Conservation (phyloP, 2,888 invertebrate genomes). For the Panzeria rudis region DNA sequence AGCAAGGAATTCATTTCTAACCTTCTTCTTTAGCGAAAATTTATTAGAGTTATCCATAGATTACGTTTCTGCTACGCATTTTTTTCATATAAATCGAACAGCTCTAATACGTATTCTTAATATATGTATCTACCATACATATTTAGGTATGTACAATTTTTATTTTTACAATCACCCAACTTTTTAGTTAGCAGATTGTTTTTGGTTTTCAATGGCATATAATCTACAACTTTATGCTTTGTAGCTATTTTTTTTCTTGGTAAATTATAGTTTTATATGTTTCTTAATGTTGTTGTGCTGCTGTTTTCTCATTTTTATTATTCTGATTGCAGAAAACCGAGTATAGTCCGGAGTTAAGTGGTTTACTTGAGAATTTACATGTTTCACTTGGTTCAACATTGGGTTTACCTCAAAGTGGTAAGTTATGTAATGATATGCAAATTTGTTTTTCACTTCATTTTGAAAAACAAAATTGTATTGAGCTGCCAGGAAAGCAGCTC, state of each 20-base stretch:
- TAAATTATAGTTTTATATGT: slow-evolving; percentile 68
- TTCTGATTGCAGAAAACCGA: slow-evolving; percentile 79
- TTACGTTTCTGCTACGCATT: no score
- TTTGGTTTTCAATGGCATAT: slow-evolving; percentile 24
- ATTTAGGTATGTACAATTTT: background rate
- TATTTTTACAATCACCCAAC: background rate
- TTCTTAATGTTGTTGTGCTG: slow-evolving; percentile 62
- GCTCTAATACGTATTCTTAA: no score
- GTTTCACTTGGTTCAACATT: slow-evolving; percentile 82
- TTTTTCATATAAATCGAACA: no score
- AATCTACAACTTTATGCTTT: slow-evolving; percentile 23
- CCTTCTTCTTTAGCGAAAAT: no score
- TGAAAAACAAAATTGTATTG: slow-evolving; percentile 39
- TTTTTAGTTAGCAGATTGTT: slow-evolving; percentile 45
- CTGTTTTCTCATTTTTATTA: slow-evolving; percentile 57
- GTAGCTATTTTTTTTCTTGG: slow-evolving; percentile 24
- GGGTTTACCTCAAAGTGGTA: slow-evolving; percentile 83
- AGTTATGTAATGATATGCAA: slow-evolving; percentile 74
- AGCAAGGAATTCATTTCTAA: no score
- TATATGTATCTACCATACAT: background rate
- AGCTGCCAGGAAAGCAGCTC: slow-evolving; percentile 14
- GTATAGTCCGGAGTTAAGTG: slow-evolving; percentile 82
- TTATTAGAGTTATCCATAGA: no score
- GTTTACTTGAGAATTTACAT: slow-evolving; percentile 83
- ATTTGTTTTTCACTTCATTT: slow-evolving; percentile 66